Base-by-base conservation (phyloP, 2,888 invertebrate genomes). In the Allacma fusca region DNA sequence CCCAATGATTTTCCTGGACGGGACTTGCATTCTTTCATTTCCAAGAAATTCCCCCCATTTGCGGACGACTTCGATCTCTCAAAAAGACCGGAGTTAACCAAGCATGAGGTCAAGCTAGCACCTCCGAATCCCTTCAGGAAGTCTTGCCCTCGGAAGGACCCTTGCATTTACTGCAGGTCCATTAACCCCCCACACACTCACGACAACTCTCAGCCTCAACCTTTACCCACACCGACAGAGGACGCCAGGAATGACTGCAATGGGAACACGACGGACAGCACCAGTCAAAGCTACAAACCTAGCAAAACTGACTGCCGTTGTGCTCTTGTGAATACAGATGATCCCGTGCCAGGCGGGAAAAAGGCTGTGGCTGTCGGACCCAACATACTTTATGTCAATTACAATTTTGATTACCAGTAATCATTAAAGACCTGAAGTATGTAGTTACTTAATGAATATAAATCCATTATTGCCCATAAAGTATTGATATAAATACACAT, bases 1-100 rank as follows among this genome's bases (percentile, higher is more conserved):
- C 71, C 71, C 13, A 71, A 71, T 57, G 57, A 71, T 44, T 71
- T 24, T n/a, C 71, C 71, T 7, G 71, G 71, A 5, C n/a, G 71
- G n/a, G 28, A 71, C 21, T 23, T 71, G 19, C 57, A 71, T 29
- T 28, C 23, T 5, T 21, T 71, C 1, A 19, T 71, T n/a, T 13
- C 57, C 1, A 57, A 57, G 19, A 71, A 71, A 28, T 71, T 50
- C 57, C 71, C 71, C 0, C 59, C 50, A 0, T 26, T 50, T 9
- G 1, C 57, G 1, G n/a, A 71, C 12, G 13, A 50, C 21, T n/a
- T 57, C 2, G 57, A 50, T 1, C 44, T 62, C 2, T 62, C 62
- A 2, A 59, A 23, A 7, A 12, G 24, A 24, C n/a, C 21, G 4
- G n/a, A 62, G 24, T 4, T 16, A 7, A 23, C n/a, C n/a, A 4